Conservation (phyloP, 1,140 invertebrate species). For the Harpegnathos saltator region DNA sequence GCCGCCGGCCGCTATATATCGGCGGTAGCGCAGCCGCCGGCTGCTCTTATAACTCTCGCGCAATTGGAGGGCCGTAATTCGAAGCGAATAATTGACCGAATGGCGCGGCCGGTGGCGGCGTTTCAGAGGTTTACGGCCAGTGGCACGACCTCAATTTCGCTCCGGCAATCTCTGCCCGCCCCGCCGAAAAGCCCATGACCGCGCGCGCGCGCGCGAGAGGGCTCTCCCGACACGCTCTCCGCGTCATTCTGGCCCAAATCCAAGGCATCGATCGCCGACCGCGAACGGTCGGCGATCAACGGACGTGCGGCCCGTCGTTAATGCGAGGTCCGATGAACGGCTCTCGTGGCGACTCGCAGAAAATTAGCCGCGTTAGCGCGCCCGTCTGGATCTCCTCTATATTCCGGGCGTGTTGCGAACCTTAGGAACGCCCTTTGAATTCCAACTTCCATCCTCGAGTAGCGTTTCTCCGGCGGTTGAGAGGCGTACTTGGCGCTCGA, state of each 20-base stretch:
- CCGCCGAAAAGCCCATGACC: conserved; percentile 40
- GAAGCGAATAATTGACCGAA: conserved; percentile 71
- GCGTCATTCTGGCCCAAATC: conserved; percentile 57
- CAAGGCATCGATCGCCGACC: conserved; percentile 55
- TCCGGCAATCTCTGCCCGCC: conserved; percentile 62
- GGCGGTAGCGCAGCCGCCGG: conserved; percentile 49
- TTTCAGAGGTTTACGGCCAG: conserved; percentile 69
- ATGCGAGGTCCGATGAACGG: neutral
- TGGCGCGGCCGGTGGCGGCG: conserved; percentile 65
- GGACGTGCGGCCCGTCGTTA: conserved; percentile 40
- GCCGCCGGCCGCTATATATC: conserved; percentile 38
- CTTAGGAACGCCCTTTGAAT: too few relatives aligned
- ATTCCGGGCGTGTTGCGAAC: too few relatives aligned
- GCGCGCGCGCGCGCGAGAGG: neutral
- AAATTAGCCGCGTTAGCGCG: conserved; percentile 26
- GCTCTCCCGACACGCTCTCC: conserved; percentile 37
- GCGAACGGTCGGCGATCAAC: conserved; percentile 36
- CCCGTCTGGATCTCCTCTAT: too few relatives aligned
- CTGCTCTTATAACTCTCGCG: conserved; percentile 65
- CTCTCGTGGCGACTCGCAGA: neutral
- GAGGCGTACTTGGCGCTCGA: too few relatives aligned
- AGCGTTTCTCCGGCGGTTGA: too few relatives aligned
- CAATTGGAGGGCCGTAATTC: conserved; percentile 68
- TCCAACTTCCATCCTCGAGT: too few relatives aligned
- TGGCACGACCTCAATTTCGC: conserved; percentile 71